Base-by-base conservation (phyloP, 1,140 invertebrate genomes). In the Vanessa atalanta region DNA sequence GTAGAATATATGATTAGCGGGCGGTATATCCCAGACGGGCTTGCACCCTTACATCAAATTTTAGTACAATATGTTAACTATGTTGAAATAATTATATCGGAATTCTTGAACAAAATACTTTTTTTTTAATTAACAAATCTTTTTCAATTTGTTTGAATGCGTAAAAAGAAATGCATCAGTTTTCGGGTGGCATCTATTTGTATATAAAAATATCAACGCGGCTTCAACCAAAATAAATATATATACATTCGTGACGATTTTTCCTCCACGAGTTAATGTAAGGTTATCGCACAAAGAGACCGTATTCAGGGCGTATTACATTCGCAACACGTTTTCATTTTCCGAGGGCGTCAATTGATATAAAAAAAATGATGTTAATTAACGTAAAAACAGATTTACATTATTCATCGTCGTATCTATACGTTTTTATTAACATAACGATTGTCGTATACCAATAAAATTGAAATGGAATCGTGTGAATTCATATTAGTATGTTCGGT, bases 271-370 rank as follows among this genome's bases (percentile, higher is more conserved):
- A 72, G 55, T 68, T 76, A 76, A 76, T 68, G 70, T 55, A 76
- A 76, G 68, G 69, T 43, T 64, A 68, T 60, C 74, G 57, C 63
- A 68, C 70, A 72, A 64, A 76, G 65, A 65, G 68, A 65, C 65
- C 67, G 47, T 57, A 72, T 64, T 72, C 63, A 31, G 60, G 50
- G 43, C 74, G 57, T 65, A 76, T 76, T 72, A 76, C 70, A 76
- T 76, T 76, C 74, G 74, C 68, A 76, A 72, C 74, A 72, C 74
- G 74, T 76, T 67, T 76, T 76, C 74, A 76, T 76, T 76, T 76
- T 72, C 65, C 70, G 74, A 68, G 73, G 53, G 65, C 65, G 68
- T 69, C 69, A 68, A 76, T 76, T 76, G 74, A 76, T 76, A 76
- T 55, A 48, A 70, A 68, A 76, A 20, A 53, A 76, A 72, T 57